phyloP scores from a whole-genome alignment of 1,140 invertebrate species.

The Acyrthosiphon pisum region DNA sequence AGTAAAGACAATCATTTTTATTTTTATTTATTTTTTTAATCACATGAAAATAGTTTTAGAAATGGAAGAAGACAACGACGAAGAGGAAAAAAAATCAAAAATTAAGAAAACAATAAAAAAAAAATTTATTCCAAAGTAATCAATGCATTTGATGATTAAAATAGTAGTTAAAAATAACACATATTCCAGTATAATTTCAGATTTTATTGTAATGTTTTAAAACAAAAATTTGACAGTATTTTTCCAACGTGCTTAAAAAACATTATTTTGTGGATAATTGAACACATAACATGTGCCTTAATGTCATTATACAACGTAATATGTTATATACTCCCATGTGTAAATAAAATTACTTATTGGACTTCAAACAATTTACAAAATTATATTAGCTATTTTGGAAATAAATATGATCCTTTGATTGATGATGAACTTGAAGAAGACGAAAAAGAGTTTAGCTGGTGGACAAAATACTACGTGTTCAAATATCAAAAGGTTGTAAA shows the following conservation, averaged over 20 bases:
- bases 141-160: not conserved
- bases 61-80: not conserved
- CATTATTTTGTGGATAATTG: not conserved
- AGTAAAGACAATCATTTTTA: not conserved
- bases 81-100: not conserved
- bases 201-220: not conserved
- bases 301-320: not conserved
- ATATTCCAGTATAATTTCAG: not conserved
- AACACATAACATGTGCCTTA: not conserved
- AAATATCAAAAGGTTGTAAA: slow-evolving; percentile 41
- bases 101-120: not conserved
- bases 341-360: not conserved
- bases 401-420: not conserved
- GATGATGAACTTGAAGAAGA: slow-evolving; percentile 62
- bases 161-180: not conserved
- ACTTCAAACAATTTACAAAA: not conserved
- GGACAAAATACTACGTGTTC: slow-evolving; percentile 79
- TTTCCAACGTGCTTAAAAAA: not conserved
- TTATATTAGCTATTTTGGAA: not conserved
- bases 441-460: slow-evolving; percentile 74
- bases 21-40: not conserved
- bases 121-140: not conserved
- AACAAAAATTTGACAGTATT: not conserved
- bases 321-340: not conserved
- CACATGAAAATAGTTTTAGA: slow-evolving; percentile 12